These are phyloP conservation scores for Callimorpha dominula DNA, from an alignment of 2,888 invertebrate species.

Conservation along the genomic window DNA sequence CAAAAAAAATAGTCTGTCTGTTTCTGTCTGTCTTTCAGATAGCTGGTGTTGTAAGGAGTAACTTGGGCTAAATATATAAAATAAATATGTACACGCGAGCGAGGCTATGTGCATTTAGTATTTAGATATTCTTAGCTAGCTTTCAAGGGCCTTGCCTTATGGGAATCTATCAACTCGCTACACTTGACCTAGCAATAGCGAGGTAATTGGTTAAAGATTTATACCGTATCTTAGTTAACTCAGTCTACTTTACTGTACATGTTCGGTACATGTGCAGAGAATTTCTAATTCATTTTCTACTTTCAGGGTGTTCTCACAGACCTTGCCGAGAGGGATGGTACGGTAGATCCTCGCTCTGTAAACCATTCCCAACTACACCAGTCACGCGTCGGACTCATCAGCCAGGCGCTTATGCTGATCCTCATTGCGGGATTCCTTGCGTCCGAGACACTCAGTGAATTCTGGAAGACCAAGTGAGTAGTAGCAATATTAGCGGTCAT, in stretches of 20 bases:
- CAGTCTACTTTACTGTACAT: background rate
- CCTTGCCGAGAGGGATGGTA: constrained; percentile 68
- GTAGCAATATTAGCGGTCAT: background rate
- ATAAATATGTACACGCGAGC: too few relatives aligned
- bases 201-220: background rate
- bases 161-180: background rate
- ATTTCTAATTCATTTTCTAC: background rate
- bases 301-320: constrained; percentile 78
- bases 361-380: constrained; percentile 96
- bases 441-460: constrained; percentile 96
- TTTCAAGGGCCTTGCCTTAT: too few relatives aligned
- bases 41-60: too few relatives aligned
- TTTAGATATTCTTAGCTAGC: too few relatives aligned
- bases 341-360: constrained; percentile 85
- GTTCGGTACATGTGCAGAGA: too few relatives aligned
- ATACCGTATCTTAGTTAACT: background rate
- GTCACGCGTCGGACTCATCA: constrained; percentile 94
- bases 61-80: too few relatives aligned
- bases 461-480: constrained; percentile 96
- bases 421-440: constrained; percentile 95
- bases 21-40: too few relatives aligned
- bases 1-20: too few relatives aligned
- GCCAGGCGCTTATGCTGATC: constrained; percentile 96
- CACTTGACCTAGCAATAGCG: background rate
- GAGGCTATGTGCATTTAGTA: too few relatives aligned